These are phyloP conservation scores for Oreochromis tanganicae DNA, from an alignment of 2,113 vertebrate genomes.

Conservation along the genomic window DNA sequence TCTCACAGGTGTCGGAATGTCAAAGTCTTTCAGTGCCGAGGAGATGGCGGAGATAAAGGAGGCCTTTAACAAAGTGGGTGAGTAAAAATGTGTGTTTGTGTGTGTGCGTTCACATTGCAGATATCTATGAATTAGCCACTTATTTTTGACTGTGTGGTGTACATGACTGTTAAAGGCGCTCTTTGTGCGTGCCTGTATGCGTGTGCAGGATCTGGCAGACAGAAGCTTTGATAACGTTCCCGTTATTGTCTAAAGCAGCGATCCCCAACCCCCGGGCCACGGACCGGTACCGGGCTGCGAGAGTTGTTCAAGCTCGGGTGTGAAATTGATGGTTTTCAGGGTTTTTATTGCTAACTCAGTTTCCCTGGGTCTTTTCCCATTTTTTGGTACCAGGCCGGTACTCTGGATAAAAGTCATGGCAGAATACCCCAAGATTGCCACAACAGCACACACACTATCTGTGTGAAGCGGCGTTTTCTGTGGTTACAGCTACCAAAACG, in stretches of 20 bases:
- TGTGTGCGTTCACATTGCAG: background rate
- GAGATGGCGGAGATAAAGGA: constrained; percentile 86
- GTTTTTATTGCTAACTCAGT: background rate
- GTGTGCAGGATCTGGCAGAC: background rate
- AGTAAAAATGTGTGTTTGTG: constrained; percentile 42
- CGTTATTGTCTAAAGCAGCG: background rate
- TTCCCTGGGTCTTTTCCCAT: background rate
- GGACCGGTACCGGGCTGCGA: background rate
- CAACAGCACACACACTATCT: background rate
- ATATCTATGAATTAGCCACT: background rate
- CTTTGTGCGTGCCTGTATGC: background rate
- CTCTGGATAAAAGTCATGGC: background rate
- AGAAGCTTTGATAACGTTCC: background rate
- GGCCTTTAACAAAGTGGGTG: constrained; percentile 85
- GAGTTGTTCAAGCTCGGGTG: background rate
- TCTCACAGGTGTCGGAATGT: constrained; percentile 37
- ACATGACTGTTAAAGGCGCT: background rate
- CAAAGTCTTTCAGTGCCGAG: constrained; percentile 51
- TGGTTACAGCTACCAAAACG: background rate
- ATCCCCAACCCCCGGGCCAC: background rate
- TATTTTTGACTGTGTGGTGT: background rate
- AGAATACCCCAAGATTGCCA: background rate
- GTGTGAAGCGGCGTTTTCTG: background rate
- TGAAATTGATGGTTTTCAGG: background rate
- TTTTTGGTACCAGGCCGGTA: background rate